phyloP scores from a whole-genome alignment of 2,888 invertebrate species.

The Callosobruchus maculatus region DNA sequence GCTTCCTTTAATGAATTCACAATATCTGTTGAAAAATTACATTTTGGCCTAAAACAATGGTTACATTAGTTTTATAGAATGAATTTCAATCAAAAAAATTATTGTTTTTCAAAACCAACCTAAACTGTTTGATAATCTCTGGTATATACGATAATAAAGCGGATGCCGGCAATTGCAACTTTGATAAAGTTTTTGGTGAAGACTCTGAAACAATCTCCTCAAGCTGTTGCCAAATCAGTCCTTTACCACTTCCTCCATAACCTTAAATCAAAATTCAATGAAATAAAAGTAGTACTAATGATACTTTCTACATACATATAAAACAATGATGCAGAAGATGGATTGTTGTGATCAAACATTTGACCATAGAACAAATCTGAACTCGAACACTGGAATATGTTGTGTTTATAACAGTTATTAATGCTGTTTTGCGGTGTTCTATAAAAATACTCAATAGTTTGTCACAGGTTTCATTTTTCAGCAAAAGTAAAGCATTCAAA shows the following conservation, averaged over 20 bases:
- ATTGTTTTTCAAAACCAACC: slow-evolving; percentile 24
- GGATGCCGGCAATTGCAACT: slow-evolving; percentile 41
- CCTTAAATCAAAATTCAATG: slow-evolving; percentile 16
- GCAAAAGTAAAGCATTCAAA: slow-evolving; percentile 49
- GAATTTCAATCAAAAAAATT: no score
- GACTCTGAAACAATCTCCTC: slow-evolving; percentile 41
- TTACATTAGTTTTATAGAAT: not conserved
- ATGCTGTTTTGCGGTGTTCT: slow-evolving; percentile 63
- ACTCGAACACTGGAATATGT: slow-evolving; percentile 63
- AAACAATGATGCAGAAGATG: slow-evolving; percentile 75
- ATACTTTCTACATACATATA: slow-evolving; percentile 55
- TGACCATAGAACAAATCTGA: slow-evolving; percentile 71
- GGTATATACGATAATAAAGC: slow-evolving; percentile 44
- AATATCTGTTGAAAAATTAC: slow-evolving; percentile 10
- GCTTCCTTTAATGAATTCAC: slow-evolving; percentile 32
- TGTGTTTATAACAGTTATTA: slow-evolving; percentile 56
- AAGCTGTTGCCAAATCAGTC: slow-evolving; percentile 46
- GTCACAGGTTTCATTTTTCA: slow-evolving; percentile 63
- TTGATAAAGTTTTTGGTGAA: slow-evolving; percentile 41
- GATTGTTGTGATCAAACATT: slow-evolving; percentile 73
- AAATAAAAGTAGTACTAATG: not conserved
- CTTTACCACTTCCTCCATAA: slow-evolving; percentile 34
- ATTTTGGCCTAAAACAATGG: slow-evolving; percentile 12
- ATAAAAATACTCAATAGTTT: slow-evolving; percentile 66
- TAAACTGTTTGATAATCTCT: slow-evolving; percentile 45